These are phyloP conservation scores for Odontophorus gujanensis DNA, from an alignment of 2,113 vertebrate species.

Conservation along the genomic window DNA sequence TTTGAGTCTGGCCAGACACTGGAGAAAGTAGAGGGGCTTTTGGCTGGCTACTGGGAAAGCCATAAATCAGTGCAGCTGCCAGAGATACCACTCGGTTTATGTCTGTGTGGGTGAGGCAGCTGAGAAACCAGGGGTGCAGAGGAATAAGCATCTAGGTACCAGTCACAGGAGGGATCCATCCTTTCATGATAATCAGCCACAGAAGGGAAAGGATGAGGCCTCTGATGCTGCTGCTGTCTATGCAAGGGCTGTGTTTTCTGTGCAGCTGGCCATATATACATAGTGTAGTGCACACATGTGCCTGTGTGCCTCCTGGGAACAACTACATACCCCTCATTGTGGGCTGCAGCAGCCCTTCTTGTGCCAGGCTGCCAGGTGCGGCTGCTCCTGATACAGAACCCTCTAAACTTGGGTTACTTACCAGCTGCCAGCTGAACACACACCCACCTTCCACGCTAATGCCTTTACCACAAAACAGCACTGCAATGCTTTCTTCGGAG, in stretches of 20 bases:
- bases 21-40: neutral
- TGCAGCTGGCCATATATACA: neutral
- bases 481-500: constrained; percentile 41
- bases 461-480: neutral
- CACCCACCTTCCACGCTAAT: neutral
- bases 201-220: neutral
- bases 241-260: rapidly evolving
- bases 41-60: neutral
- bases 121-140: neutral
- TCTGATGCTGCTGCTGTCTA: neutral
- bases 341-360: neutral
- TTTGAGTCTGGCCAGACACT: neutral
- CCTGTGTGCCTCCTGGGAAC: rapidly evolving
- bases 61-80: neutral
- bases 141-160: neutral
- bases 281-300: rapidly evolving
- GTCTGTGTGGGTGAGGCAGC: neutral
- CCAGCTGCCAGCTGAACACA: neutral
- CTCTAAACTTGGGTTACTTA: neutral
- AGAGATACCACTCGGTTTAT: neutral
- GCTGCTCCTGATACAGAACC: neutral
- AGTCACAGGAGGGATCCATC: neutral
- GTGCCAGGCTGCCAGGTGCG: neutral
- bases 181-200: neutral
- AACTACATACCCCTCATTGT: neutral